Evolutionary conservation across 2,797 vertebrate genomes (phyloP).

Genomic region (Zenarchopterus dispar): DNA sequence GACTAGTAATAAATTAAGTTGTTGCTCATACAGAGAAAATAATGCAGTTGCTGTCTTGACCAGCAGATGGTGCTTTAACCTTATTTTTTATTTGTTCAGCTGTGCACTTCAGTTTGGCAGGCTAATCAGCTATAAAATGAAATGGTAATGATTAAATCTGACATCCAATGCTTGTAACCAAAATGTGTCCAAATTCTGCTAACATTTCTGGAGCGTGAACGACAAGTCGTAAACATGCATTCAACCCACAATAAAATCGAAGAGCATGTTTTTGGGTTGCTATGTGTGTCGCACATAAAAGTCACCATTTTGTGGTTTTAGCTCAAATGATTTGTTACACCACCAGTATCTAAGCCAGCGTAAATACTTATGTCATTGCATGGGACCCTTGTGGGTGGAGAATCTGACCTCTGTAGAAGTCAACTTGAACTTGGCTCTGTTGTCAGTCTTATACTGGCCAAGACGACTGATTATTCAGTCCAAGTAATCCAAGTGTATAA

Average conservation of each 20-base stretch:
- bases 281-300: conserved; percentile 14
- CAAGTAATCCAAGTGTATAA: conserved; percentile 36
- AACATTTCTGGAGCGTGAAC: background rate
- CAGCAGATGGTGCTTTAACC: conserved; percentile 71
- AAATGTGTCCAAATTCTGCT: background rate
- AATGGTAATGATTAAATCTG: background rate
- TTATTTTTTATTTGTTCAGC: conserved; percentile 26
- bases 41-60: conserved; percentile 3
- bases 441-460: conserved; percentile 22
- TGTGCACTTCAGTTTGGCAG: background rate
- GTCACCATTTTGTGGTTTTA: conserved; percentile 25
- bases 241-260: conserved; percentile 3
- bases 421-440: conserved; percentile 55
- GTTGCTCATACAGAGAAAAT: background rate
- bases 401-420: conserved; percentile 49
- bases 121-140: background rate
- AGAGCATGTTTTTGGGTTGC: conserved; percentile 5
- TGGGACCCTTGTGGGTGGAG: conserved; percentile 53
- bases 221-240: background rate
- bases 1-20: conserved; percentile 1
- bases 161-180: background rate
- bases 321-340: conserved; percentile 36
- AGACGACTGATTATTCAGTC: conserved; percentile 35
- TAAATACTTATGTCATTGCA: conserved; percentile 66
- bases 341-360: conserved; percentile 50